Evolutionary conservation across 2,888 invertebrate species (phyloP).

Genomic region (Drosophila pullipes): DNA sequence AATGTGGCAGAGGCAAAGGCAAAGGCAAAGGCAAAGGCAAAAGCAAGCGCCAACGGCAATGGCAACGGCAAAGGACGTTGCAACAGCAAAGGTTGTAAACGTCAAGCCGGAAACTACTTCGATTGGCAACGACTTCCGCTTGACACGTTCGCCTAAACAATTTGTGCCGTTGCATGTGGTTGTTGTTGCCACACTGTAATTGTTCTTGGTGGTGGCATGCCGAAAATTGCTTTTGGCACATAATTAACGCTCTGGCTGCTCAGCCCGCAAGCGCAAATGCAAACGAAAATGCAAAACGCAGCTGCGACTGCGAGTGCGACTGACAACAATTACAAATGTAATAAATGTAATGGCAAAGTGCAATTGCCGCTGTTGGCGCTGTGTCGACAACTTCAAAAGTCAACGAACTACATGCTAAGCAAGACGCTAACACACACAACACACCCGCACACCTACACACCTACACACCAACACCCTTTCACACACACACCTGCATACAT

Average conservation of each 20-base stretch:
- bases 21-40: constrained; percentile 8
- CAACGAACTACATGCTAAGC: constrained; percentile 78
- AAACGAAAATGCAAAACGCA: constrained; percentile 22
- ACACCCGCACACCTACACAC: constrained; percentile 2
- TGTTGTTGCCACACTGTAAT: constrained; percentile 2
- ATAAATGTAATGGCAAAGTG: constrained; percentile 79
- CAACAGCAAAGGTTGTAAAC: constrained; percentile 47
- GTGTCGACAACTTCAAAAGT: constrained; percentile 74
- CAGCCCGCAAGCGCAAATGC: constrained; percentile 18
- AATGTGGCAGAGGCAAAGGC: constrained; percentile 15
- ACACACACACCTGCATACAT: constrained; percentile 50
- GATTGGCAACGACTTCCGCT: constrained; percentile 85
- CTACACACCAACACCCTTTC: background rate
- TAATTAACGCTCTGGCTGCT: constrained; percentile 69
- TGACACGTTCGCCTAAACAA: constrained; percentile 82
- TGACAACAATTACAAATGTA: constrained; percentile 82
- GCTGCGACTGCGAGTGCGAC: constrained; percentile 44
- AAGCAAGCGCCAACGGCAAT: background rate
- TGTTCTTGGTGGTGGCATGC: constrained; percentile 43
- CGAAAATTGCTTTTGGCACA: constrained; percentile 70
- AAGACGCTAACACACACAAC: constrained; percentile 40
- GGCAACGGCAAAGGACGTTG: constrained; percentile 15
- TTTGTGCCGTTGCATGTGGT: constrained; percentile 72
- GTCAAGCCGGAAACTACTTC: constrained; percentile 83
- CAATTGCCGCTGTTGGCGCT: constrained; percentile 50